A percentile compares a stretch with the other conserved stretches of the same genome.
Conservation (phyloP, 2,888 invertebrate genomes). For the Omphaloscelis lunosa region DNA sequence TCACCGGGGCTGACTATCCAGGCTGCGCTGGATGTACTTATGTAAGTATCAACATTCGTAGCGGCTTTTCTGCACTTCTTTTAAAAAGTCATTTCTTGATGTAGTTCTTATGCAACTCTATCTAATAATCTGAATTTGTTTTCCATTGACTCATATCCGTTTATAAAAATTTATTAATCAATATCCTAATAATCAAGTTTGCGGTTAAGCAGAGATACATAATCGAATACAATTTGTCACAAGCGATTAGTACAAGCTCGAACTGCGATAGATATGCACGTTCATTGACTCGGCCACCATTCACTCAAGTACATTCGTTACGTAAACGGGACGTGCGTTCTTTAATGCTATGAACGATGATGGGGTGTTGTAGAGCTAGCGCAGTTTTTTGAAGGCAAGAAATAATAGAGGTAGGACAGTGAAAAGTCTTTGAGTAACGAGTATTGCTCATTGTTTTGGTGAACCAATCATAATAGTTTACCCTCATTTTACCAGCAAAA, state of each 20-base stretch:
- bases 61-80: not conserved
- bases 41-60: not conserved
- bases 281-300: slow-evolving; percentile 28
- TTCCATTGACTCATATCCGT: not conserved
- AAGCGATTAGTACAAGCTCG: slow-evolving; percentile 24
- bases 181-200: slow-evolving; percentile 5
- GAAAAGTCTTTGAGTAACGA: too few relatives aligned
- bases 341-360: slow-evolving; percentile 27
- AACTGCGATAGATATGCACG: slow-evolving; percentile 33
- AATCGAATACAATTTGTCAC: slow-evolving; percentile 38
- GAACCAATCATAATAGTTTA: too few relatives aligned
- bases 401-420: not conserved
- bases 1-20: not conserved
- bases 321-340: slow-evolving; percentile 44
- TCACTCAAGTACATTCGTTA: slow-evolving; percentile 32
- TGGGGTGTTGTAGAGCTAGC: slow-evolving; percentile 2
- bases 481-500: too few relatives aligned
- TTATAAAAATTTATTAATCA: slow-evolving; percentile 7
- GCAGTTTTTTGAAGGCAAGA: not conserved
- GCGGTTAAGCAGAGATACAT: slow-evolving; percentile 7
- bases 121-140: not conserved
- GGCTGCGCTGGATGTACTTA: not conserved
- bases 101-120: not conserved
- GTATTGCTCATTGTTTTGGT: too few relatives aligned
- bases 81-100: not conserved